Conservation (phyloP, 2,888 invertebrate species). For the Allolobophora icterica region DNA sequence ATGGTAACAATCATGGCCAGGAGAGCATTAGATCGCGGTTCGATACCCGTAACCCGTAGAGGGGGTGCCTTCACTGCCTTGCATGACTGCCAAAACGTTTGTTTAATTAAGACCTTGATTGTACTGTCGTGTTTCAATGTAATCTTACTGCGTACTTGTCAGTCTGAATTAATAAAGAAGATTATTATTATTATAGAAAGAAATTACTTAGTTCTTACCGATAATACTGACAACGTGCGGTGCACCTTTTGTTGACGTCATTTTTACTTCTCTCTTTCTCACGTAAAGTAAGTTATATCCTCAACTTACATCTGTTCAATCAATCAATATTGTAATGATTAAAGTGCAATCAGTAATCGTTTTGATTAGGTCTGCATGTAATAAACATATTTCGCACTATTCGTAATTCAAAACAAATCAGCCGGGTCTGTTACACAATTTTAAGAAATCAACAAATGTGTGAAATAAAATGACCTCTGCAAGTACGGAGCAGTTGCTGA, state of each 20-base stretch:
- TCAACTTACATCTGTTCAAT: neutral
- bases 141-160: too few relatives aligned
- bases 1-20: too few relatives aligned
- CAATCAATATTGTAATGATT: neutral
- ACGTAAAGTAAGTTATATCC: neutral
- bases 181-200: too few relatives aligned
- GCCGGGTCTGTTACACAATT: neutral
- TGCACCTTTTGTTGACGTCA: neutral
- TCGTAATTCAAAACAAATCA: too few relatives aligned
- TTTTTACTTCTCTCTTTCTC: neutral
- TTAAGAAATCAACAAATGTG: neutral
- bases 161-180: too few relatives aligned
- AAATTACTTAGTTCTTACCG: neutral
- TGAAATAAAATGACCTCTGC: neutral
- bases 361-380: too few relatives aligned
- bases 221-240: neutral
- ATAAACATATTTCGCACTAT: neutral
- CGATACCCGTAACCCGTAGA: too few relatives aligned
- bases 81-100: too few relatives aligned
- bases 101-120: too few relatives aligned
- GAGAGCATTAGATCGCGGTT: too few relatives aligned
- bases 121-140: too few relatives aligned
- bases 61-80: too few relatives aligned
- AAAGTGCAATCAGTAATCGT: neutral
- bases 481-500: neutral